phyloP scores from a whole-genome alignment of 2,888 invertebrate genomes.

The Microdon myrmicae region DNA sequence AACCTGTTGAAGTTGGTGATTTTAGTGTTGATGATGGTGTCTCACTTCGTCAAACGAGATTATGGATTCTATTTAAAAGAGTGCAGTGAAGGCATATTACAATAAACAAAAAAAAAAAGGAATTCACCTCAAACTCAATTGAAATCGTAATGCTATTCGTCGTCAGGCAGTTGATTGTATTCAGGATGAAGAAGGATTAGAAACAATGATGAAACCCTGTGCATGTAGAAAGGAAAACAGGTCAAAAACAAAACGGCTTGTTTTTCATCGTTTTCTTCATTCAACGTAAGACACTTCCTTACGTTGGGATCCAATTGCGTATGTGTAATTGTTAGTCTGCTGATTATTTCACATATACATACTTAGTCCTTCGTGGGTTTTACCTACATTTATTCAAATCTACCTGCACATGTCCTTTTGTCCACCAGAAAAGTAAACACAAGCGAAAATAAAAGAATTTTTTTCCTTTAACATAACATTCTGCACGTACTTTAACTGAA shows the following conservation, averaged over 20 bases:
- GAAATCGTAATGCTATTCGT: constrained; percentile 21
- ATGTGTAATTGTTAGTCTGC: constrained; percentile 5
- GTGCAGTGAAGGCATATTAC: constrained; percentile 1
- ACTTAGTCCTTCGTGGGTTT: no score
- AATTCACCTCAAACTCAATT: constrained; percentile 41
- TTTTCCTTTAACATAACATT: background rate
- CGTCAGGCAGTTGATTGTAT: no score
- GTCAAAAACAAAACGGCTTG: constrained; percentile 22
- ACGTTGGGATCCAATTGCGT: constrained; percentile 29
- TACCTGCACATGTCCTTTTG: no score
- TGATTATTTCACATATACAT: no score
- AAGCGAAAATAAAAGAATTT: constrained; percentile 1
- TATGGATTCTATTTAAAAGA: constrained; percentile 43
- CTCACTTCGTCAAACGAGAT: constrained; percentile 51
- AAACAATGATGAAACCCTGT: constrained; percentile 27
- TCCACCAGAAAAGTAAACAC: no score
- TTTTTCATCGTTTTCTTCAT: constrained; percentile 10
- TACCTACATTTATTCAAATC: no score
- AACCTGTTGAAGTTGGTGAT: no score
- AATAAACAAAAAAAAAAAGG: constrained; percentile 14
- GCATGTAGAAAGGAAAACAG: constrained; percentile 22
- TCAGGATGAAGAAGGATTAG: constrained; percentile 7
- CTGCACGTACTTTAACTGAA: constrained; percentile 34
- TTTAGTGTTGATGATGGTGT: constrained; percentile 47
- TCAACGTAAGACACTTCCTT: constrained; percentile 31